Percentiles rank a stretch among this genome's conserved stretches.
Conservation (phyloP, 2,888 invertebrate genomes). For the Drosophila villosipedis region DNA sequence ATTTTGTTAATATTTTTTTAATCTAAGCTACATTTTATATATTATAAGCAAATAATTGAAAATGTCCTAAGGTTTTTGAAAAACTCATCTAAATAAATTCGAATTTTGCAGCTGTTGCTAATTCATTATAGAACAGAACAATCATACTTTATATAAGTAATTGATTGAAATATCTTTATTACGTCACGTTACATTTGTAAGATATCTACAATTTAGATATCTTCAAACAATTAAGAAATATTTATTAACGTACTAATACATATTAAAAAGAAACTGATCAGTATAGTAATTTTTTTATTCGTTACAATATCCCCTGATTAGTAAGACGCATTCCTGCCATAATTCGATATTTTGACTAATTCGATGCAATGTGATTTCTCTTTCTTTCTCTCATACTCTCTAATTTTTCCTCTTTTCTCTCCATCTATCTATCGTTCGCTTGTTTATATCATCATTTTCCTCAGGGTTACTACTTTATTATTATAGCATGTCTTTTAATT, state of each 20-base stretch:
- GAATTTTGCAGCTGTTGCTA: not conserved
- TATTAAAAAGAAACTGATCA: not conserved
- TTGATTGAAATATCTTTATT: not conserved
- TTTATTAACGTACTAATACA: not conserved
- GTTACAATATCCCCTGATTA: not conserved
- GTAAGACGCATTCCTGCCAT: not conserved
- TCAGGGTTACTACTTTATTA: conserved; percentile 42
- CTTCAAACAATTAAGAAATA: not conserved
- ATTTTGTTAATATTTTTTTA: not conserved
- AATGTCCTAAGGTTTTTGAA: not conserved
- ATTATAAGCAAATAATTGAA: not conserved
- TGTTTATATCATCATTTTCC: conserved; percentile 29
- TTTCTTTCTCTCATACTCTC: not conserved
- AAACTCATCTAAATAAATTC: not conserved
- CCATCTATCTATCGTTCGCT: not conserved
- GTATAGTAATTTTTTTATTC: not conserved
- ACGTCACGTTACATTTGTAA: not conserved
- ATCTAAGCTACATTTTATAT: not conserved
- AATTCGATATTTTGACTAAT: not conserved
- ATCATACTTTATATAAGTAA: not conserved
- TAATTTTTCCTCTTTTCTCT: not conserved
- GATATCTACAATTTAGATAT: not conserved
- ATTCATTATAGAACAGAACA: not conserved
- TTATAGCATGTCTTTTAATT: conserved; percentile 31
- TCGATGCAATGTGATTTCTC: not conserved